Conservation (phyloP, 2,113 vertebrate genomes). For the Tenrec ecaudatus region DNA sequence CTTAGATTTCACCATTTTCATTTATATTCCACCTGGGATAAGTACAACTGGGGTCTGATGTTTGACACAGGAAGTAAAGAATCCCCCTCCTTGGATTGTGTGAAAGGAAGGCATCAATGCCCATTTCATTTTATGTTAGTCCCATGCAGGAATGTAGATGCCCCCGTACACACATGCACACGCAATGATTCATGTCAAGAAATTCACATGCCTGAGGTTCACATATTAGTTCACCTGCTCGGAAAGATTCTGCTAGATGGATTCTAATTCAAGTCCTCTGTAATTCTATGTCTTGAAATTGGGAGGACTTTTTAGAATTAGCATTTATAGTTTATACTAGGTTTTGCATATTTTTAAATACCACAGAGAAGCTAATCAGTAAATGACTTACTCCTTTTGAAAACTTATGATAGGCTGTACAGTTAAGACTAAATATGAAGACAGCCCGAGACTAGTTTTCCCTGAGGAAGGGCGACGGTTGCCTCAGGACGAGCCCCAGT, state of each 20-base stretch:
- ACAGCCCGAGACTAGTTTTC: too few species aligned
- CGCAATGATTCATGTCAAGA: not conserved
- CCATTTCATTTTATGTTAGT: not conserved
- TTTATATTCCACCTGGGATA: not conserved
- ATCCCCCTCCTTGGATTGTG: not conserved
- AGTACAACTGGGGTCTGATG: not conserved
- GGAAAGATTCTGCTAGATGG: not conserved
- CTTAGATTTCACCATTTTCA: not conserved
- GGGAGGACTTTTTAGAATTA: not conserved
- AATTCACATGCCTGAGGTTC: not conserved
- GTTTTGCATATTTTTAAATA: not conserved
- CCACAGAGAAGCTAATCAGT: not conserved
- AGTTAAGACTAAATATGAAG: not conserved
- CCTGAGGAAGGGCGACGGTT: too few species aligned
- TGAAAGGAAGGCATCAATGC: not conserved
- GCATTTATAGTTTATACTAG: not conserved
- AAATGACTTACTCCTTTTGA: not conserved
- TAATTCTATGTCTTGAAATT: not conserved
- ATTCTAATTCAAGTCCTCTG: not conserved
- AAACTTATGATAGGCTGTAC: not conserved
- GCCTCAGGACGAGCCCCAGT: too few species aligned
- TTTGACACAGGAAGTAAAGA: not conserved
- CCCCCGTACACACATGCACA: not conserved
- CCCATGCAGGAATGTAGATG: accelerated
- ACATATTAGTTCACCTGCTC: not conserved